Evolutionary conservation across 2,888 invertebrate species (phyloP).

Genomic region (Acleris cristana): DNA sequence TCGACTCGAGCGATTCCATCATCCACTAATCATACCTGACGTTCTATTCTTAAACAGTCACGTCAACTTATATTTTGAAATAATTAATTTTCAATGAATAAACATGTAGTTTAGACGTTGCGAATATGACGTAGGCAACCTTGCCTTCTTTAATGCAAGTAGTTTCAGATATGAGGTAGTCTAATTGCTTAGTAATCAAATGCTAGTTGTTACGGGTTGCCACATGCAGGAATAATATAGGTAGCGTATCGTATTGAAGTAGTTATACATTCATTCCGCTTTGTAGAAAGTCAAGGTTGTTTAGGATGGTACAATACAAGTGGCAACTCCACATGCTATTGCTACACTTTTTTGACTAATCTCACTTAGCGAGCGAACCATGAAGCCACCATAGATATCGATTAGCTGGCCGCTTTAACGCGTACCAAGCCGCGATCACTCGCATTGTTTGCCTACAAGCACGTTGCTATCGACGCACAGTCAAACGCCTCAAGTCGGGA

Average conservation of each 20-base stretch:
- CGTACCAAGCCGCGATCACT: slow-evolving; percentile 80
- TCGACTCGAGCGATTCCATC: slow-evolving; percentile 17
- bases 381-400: slow-evolving; percentile 65
- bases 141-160: slow-evolving; percentile 12
- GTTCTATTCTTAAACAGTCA: slow-evolving; percentile 13
- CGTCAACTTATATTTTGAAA: slow-evolving; percentile 19
- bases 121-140: slow-evolving; percentile 16
- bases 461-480: slow-evolving; percentile 76
- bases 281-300: background rate
- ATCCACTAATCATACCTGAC: slow-evolving; percentile 23
- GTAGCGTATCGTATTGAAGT: slow-evolving; percentile 3
- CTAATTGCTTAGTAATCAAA: slow-evolving; percentile 14
- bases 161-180: slow-evolving; percentile 14
- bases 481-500: slow-evolving; percentile 62
- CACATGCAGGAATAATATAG: background rate
- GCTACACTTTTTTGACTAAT: slow-evolving; percentile 47
- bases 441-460: slow-evolving; percentile 78
- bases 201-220: slow-evolving; percentile 11
- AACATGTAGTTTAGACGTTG: slow-evolving; percentile 10
- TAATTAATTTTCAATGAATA: slow-evolving; percentile 17
- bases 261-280: slow-evolving; percentile 4
- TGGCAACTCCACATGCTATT: slow-evolving; percentile 45
- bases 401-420: slow-evolving; percentile 48
- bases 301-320: background rate
- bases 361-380: slow-evolving; percentile 49